phyloP scores from a whole-genome alignment of 2,888 invertebrate genomes.

The Oscheius sp. region DNA sequence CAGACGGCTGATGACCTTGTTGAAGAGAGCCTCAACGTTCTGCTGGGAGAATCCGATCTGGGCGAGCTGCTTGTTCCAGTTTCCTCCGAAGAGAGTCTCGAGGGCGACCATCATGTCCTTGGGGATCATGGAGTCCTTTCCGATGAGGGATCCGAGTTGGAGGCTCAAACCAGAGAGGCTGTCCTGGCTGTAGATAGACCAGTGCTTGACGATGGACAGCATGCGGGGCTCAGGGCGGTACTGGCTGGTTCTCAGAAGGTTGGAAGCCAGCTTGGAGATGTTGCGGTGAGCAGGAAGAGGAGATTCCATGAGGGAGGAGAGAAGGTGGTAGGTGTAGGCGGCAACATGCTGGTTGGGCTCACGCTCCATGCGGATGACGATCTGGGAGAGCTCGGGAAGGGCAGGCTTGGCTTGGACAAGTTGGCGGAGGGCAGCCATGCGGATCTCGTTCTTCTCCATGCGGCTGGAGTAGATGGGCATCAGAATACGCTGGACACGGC shows the following conservation, averaged over 20 bases:
- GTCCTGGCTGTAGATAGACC: conserved; percentile 56
- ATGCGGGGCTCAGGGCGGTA: conserved; percentile 48
- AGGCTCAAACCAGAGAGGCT: conserved; percentile 54
- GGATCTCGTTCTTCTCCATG: conserved; percentile 58
- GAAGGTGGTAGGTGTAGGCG: conserved; percentile 56
- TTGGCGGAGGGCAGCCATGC: conserved; percentile 61
- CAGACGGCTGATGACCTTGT: conserved; percentile 44
- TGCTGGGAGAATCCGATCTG: conserved; percentile 63
- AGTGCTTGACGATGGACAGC: conserved; percentile 46
- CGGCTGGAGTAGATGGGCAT: conserved; percentile 66
- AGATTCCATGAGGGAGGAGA: conserved; percentile 55
- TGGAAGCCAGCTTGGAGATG: conserved; percentile 47
- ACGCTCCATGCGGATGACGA: conserved; percentile 50
- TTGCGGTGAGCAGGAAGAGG: conserved; percentile 59
- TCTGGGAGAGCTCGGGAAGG: conserved; percentile 56
- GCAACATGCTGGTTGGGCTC: conserved; percentile 64
- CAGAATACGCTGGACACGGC: conserved; percentile 55
- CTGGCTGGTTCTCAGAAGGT: conserved; percentile 46
- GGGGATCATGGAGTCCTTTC: conserved; percentile 60
- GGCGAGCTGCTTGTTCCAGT: conserved; percentile 57
- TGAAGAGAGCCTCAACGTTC: conserved; percentile 51
- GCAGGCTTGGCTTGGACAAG: conserved; percentile 61
- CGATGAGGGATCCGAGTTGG: conserved; percentile 57
- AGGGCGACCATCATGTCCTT: conserved; percentile 57
- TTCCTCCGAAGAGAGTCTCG: conserved; percentile 62